Percentiles rank a stretch among this genome's conserved stretches.
These are phyloP conservation scores for Neopelma chrysocephalum DNA, from an alignment of 2,797 vertebrate species.

Conservation along the genomic window DNA sequence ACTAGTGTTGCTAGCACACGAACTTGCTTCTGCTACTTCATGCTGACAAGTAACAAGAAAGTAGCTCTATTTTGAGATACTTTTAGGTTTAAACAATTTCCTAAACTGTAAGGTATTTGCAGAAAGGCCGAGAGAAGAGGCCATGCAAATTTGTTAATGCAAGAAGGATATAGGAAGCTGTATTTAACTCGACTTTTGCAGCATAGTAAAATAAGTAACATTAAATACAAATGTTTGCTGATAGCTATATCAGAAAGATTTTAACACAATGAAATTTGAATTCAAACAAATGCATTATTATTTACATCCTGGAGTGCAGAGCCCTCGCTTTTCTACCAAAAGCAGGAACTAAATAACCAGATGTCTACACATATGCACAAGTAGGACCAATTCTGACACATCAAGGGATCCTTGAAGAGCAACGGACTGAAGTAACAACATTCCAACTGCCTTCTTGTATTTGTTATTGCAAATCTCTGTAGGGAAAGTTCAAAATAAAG, in stretches of 20 bases:
- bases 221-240: neutral
- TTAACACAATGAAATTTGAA: neutral
- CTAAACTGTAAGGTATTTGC: neutral
- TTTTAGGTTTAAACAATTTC: neutral
- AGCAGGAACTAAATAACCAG: neutral
- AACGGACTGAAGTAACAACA: neutral
- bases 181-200: neutral
- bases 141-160: neutral
- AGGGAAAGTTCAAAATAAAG: neutral
- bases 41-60: neutral
- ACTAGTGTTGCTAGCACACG: neutral
- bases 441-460: neutral
- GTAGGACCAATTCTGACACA: neutral
- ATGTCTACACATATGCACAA: accelerated
- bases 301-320: neutral
- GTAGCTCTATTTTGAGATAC: neutral
- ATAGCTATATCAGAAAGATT: neutral
- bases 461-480: neutral
- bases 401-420: neutral
- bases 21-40: neutral
- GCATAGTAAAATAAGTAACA: neutral
- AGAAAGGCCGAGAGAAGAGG: neutral
- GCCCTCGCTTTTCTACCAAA: neutral
- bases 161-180: neutral
- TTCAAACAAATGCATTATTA: neutral